Conservation (phyloP, 1,140 invertebrate genomes). For the Scaptomyza hsui region DNA sequence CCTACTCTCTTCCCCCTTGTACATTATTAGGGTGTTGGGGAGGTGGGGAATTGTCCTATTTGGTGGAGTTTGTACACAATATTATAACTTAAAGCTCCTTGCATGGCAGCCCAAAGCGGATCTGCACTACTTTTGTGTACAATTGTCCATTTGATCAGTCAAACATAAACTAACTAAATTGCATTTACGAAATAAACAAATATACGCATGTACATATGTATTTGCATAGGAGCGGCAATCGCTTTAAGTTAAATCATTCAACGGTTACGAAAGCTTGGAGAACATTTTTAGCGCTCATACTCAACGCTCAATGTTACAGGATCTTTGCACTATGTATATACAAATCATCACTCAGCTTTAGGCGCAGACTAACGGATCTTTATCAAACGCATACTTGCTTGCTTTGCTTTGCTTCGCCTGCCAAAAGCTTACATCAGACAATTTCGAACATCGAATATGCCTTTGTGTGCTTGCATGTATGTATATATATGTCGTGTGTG, state of each 20-base stretch:
- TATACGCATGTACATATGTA: no score
- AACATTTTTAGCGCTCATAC: no score
- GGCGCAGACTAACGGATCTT: conserved; percentile 5
- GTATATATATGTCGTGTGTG: not conserved
- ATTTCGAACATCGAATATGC: not conserved
- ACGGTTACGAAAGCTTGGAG: not conserved
- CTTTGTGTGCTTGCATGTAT: no score
- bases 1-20: not conserved
- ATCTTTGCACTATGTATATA: not conserved
- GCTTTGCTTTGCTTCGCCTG: no score
- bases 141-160: not conserved
- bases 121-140: not conserved
- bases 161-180: no score
- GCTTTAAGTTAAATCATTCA: no score
- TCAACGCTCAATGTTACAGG: not conserved
- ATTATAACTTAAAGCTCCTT: not conserved
- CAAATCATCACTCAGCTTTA: not conserved
- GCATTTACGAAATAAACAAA: no score
- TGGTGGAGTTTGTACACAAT: not conserved
- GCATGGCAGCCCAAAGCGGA: not conserved
- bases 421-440: conserved; percentile 7
- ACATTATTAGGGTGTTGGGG: not conserved
- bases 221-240: no score
- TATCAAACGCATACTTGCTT: not conserved
- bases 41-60: conserved; percentile 18